Conservation (phyloP, 2,113 vertebrate species). For the Poeciliopsis prolifica region DNA sequence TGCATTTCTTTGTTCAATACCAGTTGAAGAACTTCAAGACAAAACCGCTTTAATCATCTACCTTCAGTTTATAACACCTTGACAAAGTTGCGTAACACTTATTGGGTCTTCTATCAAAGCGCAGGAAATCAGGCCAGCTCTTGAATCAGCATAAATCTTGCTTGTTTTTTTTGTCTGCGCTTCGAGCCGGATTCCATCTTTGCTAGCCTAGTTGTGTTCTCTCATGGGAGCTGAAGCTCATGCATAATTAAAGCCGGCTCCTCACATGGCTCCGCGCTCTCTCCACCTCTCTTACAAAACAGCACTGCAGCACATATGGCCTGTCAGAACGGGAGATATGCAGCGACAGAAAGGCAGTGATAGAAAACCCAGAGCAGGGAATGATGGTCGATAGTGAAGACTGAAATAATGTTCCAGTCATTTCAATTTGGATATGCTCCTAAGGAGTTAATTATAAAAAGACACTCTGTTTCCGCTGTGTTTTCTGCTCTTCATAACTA, state of each 20-base stretch:
- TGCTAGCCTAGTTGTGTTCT: conserved; percentile 71
- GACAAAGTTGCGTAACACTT: conserved; percentile 39
- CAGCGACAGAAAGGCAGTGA: conserved; percentile 17
- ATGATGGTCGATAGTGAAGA: background rate
- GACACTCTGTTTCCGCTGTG: conserved; percentile 10
- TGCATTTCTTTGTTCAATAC: background rate
- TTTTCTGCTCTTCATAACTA: conserved; percentile 46
- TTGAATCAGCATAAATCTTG: conserved; percentile 67
- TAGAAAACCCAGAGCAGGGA: background rate
- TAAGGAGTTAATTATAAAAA: conserved; percentile 41
- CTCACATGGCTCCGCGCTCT: conserved; percentile 71
- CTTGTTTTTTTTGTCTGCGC: conserved; percentile 46
- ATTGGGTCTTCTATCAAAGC: conserved; percentile 31
- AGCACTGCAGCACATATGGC: conserved; percentile 64
- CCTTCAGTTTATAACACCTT: background rate
- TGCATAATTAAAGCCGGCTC: conserved; percentile 81
- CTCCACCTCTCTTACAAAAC: conserved; percentile 53
- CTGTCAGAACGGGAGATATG: conserved; percentile 45
- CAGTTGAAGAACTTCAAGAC: background rate
- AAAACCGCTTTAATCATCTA: background rate
- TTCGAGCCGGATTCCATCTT: conserved; percentile 54
- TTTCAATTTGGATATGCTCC: conserved; percentile 26
- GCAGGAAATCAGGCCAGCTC: conserved; percentile 56
- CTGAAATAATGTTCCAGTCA: conserved; percentile 18
- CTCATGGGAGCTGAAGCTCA: conserved; percentile 78